Evolutionary conservation across 2,113 vertebrate genomes (phyloP), one percentile per base, ranked within the genome.

Genomic region (Mola mola): DNA sequence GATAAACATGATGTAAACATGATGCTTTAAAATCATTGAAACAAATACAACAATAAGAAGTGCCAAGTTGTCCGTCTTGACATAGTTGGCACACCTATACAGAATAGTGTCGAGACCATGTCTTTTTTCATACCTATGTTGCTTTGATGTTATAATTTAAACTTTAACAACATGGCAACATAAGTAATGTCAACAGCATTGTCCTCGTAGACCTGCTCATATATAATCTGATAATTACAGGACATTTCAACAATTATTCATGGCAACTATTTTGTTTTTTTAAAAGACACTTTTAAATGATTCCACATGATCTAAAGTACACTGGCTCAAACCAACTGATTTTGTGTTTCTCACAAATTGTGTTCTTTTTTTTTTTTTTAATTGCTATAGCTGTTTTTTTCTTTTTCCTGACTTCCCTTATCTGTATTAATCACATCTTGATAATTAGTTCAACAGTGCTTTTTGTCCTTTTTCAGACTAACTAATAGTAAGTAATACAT

Each of bases 1-100:
- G 40, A 53, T 19, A 33, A 41, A 26, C 8, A 24, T 31, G 17
- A 3, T 26, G 44, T 17, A 59, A 60, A 74, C 55, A 47, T 12
- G 22, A 25, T 47, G 34, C 29, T 51, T 0, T 44, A 44, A 40
- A 46, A 66, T 40, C 69, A 37, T 4, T 25, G 3, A 44, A 8
- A 28, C 40, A 41, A 44, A 59, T 8, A 42, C 12, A 15, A 43
- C 47, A 15, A 1, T 2, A 24, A 6, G 1, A 3, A 7, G 21
- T 2, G 31, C n/a, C 34, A 25, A 33, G 31, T 1, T n/a, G 9
- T 63, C 34, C 28, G 0, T 49, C 42, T 10, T 41, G 40, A 7
- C 38, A 2, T 25, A 1, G 19, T 26, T 7, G 38, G 5, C 52
- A 58, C 52, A 3, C 53, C 52, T 46, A n/a, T n/a, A n/a, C n/a